Conservation (phyloP, 2,888 invertebrate genomes). For the Epirrhoe alternata region DNA sequence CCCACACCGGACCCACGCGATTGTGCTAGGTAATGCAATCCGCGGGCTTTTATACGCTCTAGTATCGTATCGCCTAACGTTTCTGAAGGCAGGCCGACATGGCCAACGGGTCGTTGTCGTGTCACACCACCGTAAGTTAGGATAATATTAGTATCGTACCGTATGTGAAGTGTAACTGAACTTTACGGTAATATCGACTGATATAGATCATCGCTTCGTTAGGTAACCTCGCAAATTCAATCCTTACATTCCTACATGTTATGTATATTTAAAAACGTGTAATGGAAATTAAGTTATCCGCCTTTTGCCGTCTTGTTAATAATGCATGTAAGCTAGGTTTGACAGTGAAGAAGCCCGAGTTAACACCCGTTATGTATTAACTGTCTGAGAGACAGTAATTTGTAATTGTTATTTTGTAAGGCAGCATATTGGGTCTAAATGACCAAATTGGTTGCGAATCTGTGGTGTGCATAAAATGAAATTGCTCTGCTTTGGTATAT, state of each 20-base stretch:
- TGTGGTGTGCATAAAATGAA: slow-evolving; percentile 17
- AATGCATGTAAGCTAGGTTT: slow-evolving; percentile 8
- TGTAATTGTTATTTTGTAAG: slow-evolving; percentile 42
- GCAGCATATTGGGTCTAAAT: slow-evolving; percentile 20
- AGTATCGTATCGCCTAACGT: slow-evolving; percentile 30
- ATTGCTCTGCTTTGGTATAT: slow-evolving; percentile 30
- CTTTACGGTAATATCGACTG: slow-evolving; percentile 42
- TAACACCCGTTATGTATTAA: slow-evolving; percentile 51
- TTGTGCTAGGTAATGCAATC: slow-evolving; percentile 34
- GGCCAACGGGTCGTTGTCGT: slow-evolving; percentile 10
- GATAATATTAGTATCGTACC: slow-evolving; percentile 33
- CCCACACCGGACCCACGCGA: slow-evolving; percentile 17
- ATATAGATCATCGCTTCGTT: slow-evolving; percentile 34
- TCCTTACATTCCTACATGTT: slow-evolving; percentile 43
- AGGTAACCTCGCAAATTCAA: slow-evolving; percentile 38
- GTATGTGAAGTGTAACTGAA: slow-evolving; percentile 38
- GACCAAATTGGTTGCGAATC: slow-evolving; percentile 20
- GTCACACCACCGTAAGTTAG: slow-evolving; percentile 33
- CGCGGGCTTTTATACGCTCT: slow-evolving; percentile 41
- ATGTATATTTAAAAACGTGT: slow-evolving; percentile 33
- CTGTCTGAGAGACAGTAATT: slow-evolving; percentile 67
- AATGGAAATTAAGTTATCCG: slow-evolving; percentile 46
- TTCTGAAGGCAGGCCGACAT: slow-evolving; percentile 21
- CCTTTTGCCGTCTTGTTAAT: slow-evolving; percentile 40
- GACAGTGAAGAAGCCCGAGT: slow-evolving; percentile 25